Conservation (phyloP, 2,113 vertebrate species). For the Boleophthalmus pectinirostris region DNA sequence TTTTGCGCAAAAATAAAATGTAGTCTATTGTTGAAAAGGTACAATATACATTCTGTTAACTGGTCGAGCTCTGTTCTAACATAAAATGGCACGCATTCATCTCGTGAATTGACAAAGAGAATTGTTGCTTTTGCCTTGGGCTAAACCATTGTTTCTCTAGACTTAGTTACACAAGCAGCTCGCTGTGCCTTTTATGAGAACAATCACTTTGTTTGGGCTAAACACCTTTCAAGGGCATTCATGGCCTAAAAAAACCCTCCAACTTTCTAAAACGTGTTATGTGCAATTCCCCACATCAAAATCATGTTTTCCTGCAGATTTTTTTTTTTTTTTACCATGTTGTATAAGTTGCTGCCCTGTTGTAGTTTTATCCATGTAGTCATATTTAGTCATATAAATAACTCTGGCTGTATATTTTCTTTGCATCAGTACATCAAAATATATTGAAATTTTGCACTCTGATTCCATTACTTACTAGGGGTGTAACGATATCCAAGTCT, state of each 20-base stretch:
- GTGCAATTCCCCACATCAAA: slow-evolving; percentile 47
- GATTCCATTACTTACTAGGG: no score
- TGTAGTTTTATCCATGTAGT: background rate
- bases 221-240: slow-evolving; percentile 59
- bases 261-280: slow-evolving; percentile 50
- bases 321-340: background rate
- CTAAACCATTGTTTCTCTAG: slow-evolving; percentile 45
- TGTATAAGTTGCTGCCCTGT: background rate
- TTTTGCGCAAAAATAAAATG: slow-evolving; percentile 51
- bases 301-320: slow-evolving; percentile 18
- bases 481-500: no score
- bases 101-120: slow-evolving; percentile 57
- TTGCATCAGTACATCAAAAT: no score
- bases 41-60: slow-evolving; percentile 48
- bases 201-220: slow-evolving; percentile 42
- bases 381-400: slow-evolving; percentile 4
- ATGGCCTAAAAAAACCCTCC: slow-evolving; percentile 37
- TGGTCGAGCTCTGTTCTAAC: slow-evolving; percentile 39
- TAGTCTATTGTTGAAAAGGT: slow-evolving; percentile 30
- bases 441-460: no score
- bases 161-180: slow-evolving; percentile 45
- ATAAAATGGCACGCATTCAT: slow-evolving; percentile 48
- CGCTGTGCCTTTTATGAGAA: slow-evolving; percentile 45
- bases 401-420: background rate
- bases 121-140: slow-evolving; percentile 62